These are phyloP conservation scores for Eclectus roratus DNA, from an alignment of 2,113 vertebrate species.

Conservation along the genomic window DNA sequence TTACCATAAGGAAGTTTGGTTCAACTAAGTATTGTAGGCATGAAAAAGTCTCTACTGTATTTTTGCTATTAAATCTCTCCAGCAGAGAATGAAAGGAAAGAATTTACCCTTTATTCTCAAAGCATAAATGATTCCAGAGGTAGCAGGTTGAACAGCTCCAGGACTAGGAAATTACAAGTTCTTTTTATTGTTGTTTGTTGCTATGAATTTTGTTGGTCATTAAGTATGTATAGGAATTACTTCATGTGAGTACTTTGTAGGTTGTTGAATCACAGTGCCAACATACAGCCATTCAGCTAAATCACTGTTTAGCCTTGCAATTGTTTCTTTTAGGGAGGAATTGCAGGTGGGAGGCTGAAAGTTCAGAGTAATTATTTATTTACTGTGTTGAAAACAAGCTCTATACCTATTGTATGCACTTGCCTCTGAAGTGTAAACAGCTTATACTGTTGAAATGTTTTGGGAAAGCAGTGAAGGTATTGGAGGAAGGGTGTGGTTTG, in stretches of 20 bases:
- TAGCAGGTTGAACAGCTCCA: neutral
- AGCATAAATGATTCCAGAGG: neutral
- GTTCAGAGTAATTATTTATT: conserved; percentile 23
- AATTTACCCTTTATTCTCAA: neutral
- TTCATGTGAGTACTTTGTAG: neutral
- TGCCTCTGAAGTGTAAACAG: conserved; percentile 8
- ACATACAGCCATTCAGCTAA: neutral
- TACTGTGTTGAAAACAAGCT: neutral
- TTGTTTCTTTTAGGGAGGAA: conserved; percentile 17
- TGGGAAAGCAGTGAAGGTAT: neutral
- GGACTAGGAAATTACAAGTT: neutral
- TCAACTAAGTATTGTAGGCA: neutral
- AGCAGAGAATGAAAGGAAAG: neutral
- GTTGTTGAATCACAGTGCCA: neutral
- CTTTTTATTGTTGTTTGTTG: neutral
- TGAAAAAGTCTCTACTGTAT: neutral
- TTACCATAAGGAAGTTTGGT: neutral
- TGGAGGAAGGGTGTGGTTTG: neutral
- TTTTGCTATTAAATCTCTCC: neutral
- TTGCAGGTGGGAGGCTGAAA: conserved; percentile 32
- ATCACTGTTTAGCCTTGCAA: neutral
- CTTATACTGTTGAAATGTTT: neutral
- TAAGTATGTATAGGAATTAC: neutral
- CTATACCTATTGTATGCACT: conserved; percentile 5
- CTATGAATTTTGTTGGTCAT: neutral